A percentile compares a stretch with the other conserved stretches of the same genome.
Conservation (phyloP, 2,888 invertebrate genomes). For the Phorcus lineatus region DNA sequence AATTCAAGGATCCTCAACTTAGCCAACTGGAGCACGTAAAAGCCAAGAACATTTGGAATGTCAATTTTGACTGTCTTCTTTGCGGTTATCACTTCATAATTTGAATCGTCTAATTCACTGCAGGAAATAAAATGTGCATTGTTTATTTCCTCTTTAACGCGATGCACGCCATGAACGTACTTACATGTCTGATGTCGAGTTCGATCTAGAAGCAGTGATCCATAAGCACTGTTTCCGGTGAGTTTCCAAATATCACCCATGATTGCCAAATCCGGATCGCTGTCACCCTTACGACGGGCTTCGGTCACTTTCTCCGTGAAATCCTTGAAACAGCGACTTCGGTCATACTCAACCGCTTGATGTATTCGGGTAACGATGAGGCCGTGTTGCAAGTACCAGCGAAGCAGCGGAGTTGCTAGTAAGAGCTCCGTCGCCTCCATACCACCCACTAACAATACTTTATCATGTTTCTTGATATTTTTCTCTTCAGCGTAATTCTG, state of each 20-base stretch:
- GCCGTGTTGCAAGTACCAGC: not conserved
- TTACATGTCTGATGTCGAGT: not conserved
- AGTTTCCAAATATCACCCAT: not conserved
- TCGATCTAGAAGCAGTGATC: not conserved
- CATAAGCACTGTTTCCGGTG: not conserved
- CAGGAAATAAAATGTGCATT: not conserved
- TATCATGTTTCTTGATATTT: not conserved
- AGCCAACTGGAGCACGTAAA: too few species aligned
- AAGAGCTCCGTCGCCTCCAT: not conserved
- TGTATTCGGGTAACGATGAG: not conserved
- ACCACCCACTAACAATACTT: not conserved
- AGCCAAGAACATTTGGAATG: not conserved
- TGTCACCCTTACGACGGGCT: not conserved
- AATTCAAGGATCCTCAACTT: too few species aligned
- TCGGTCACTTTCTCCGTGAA: not conserved
- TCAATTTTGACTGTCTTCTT: not conserved
- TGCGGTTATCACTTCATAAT: not conserved
- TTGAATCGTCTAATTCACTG: not conserved
- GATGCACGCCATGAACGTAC: not conserved
- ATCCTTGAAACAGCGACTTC: not conserved
- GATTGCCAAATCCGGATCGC: not conserved
- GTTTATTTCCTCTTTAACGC: not conserved
- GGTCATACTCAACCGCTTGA: not conserved
- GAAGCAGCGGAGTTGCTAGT: not conserved
- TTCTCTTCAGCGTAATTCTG: not conserved